Evolutionary conservation across 2,113 vertebrate species (phyloP), one percentile per base, ranked within the genome.

Genomic region (Gobius niger): DNA sequence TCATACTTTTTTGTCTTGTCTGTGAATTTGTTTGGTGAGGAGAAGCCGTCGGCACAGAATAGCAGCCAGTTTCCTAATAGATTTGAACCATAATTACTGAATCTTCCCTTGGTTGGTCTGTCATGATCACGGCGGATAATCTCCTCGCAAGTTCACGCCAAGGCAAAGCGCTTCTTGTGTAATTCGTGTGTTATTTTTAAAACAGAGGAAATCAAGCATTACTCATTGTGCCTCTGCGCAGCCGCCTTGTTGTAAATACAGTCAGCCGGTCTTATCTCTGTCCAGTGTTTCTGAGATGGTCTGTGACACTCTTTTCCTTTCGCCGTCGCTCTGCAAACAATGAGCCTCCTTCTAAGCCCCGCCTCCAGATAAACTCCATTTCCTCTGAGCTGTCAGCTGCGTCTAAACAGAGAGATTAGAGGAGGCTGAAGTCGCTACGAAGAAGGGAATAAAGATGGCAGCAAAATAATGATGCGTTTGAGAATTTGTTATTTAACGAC

Each of bases 231-330:
- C 19, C 16, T 66, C 72, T 61, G 9, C 72, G 63, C 11, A 15
- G 56, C 2, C 13, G 2, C 47, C 46, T 76, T 53, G 24, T 34
- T 34, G 1, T 34, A 34, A 34, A 34, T 34, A 34, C 24, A 34
- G 24, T 34, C 24, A 34, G 24, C 24, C 24, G 2, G 24, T 63
- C 73, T 83, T 82, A 83, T 87, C 82, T 87, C 65, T 51, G 78
- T 82, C 5, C 47, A 6, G 47, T 49, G 50, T 78, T 76, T 87
- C 72, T 76, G 53, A 81, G 72, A 41, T 52, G 67, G 70, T 70
- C 67, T 78, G 60, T 52, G 72, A 90, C 85, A 85, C 78, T 72
- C 75, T 87, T 87, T 90, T 82, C 81, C 83, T 89, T 87, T 81
- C 78, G 83, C 79, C 87, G 82, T 77, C 70, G 42, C 2, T 59